A percentile compares a stretch with the other conserved stretches of the same genome.
Conservation (phyloP, 2,888 invertebrate genomes). For the Limulus polyphemus region DNA sequence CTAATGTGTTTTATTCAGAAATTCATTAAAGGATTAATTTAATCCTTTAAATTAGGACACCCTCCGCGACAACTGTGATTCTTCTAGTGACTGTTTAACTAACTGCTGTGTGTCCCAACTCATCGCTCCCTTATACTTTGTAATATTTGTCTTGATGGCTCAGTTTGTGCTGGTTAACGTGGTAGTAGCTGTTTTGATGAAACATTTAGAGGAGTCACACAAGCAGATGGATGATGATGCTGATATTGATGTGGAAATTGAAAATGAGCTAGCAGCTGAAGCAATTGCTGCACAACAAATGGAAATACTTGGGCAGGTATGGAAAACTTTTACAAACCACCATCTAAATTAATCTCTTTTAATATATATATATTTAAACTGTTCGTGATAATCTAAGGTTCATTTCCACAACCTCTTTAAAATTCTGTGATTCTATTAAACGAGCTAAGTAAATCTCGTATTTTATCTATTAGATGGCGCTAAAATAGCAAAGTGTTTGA, state of each 20-base stretch:
- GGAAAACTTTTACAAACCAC: too few species aligned
- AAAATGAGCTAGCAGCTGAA: slow-evolving; percentile 42
- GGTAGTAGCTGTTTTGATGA: slow-evolving; percentile 99
- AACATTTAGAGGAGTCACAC: slow-evolving; percentile 97
- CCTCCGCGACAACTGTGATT: slow-evolving; percentile 76
- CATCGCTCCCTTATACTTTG: slow-evolving; percentile 99
- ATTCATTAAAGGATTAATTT: too few species aligned
- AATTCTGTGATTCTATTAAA: too few species aligned
- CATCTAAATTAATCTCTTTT: too few species aligned
- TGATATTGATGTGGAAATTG: slow-evolving; percentile 66
- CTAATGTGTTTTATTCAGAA: too few species aligned
- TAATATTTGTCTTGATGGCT: slow-evolving; percentile 98
- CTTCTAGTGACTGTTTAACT: slow-evolving; percentile 73
- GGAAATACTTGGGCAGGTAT: too few species aligned
- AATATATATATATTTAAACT: too few species aligned
- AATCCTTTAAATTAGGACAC: slow-evolving; percentile 54
- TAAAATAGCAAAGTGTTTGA: too few species aligned
- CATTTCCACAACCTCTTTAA: too few species aligned
- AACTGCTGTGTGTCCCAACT: slow-evolving; percentile 97
- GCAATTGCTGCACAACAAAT: slow-evolving; percentile 3
- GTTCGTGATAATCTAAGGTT: too few species aligned
- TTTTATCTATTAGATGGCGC: too few species aligned
- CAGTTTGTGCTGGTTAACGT: slow-evolving; percentile 99
- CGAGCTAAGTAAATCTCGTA: too few species aligned
- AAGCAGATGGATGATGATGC: slow-evolving; percentile 74